Evolutionary conservation across 2,888 invertebrate genomes (phyloP), one percentile per base, ranked within the genome.

Genomic region (Dorcus parallelipipedus): DNA sequence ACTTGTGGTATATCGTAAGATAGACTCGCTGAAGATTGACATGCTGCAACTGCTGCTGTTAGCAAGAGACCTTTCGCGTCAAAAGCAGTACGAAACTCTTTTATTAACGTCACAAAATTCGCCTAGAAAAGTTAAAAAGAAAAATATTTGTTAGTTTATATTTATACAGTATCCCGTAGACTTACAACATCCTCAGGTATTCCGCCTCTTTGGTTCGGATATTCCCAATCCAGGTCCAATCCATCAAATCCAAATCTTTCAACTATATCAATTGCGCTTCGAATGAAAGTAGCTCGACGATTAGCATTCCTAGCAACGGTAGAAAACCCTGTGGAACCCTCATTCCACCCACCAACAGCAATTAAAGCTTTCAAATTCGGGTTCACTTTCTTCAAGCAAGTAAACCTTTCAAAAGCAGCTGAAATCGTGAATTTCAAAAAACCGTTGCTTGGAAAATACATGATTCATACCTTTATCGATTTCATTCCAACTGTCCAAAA

Each of bases 141-240:
- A 26, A 5, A 26, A 26, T 26, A 26, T 5, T 5, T 26, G 2
- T 26, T 26, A 26, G 26, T 4, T 26, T 26, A 26, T 26, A 26
- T 4, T 4, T 5, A 5, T 26, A 5, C 26, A 26, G 26, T 26
- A 14, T 26, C 26, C 26, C 5, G 26, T 26, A 26, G 2, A 26
- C 26, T 26, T 26, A 72, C 74, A 53, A 69, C 70, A 57, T 77
- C 77, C 6, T 49, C 61, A 0, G 50, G 20, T 5, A 62, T 8
- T 59, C 86, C 85, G 5, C 48, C 58, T 38, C 85, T 75, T 43
- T 83, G 81, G 51, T 79, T 82, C 0, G 88, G 88, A 64, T 87
- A 88, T 67, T 88, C 87, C 89, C 89, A 90, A 70, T 89, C 88
- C 0, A 90, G 47, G 67, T 90, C 89, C 0, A 89, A 76, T 1